phyloP scores from a whole-genome alignment of 1,140 invertebrate genomes.

The Lepidostoma basale region DNA sequence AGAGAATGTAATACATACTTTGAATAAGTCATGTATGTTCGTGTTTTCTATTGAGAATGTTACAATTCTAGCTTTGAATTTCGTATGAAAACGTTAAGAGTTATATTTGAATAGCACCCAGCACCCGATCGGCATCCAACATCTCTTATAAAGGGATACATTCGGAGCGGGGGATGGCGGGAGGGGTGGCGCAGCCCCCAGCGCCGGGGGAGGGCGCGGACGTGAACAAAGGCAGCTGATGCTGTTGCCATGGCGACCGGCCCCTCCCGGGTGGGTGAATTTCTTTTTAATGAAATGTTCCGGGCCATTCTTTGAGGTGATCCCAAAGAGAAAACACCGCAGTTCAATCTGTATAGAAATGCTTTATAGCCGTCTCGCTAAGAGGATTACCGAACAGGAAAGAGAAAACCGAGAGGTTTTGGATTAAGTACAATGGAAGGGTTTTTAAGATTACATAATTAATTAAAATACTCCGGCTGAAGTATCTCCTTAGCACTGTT shows the following conservation, averaged over 20 bases:
- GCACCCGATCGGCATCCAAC: background rate
- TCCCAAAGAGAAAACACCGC: conserved; percentile 25
- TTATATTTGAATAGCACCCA: no score
- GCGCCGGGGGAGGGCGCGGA: background rate
- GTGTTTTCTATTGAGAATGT: no score
- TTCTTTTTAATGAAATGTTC: conserved; percentile 45
- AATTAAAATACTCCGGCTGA: no score
- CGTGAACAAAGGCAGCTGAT: conserved; percentile 41
- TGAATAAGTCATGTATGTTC: no score
- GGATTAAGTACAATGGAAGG: background rate
- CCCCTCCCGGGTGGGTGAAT: conserved; percentile 28
- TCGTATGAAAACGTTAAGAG: no score
- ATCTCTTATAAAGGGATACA: background rate
- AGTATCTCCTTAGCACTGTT: no score
- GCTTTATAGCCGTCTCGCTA: background rate
- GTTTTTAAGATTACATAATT: no score
- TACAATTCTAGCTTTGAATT: no score
- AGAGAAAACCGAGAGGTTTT: no score
- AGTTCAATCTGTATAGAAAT: conserved; percentile 4
- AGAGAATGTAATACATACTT: no score
- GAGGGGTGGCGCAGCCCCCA: background rate
- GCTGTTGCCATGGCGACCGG: conserved; percentile 36
- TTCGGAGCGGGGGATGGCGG: background rate
- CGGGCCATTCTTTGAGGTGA: conserved; percentile 39
- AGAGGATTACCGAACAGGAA: no score